Base-by-base conservation (phyloP, 2,113 vertebrate genomes). In the Speoplatyrhinus poulsoni region DNA sequence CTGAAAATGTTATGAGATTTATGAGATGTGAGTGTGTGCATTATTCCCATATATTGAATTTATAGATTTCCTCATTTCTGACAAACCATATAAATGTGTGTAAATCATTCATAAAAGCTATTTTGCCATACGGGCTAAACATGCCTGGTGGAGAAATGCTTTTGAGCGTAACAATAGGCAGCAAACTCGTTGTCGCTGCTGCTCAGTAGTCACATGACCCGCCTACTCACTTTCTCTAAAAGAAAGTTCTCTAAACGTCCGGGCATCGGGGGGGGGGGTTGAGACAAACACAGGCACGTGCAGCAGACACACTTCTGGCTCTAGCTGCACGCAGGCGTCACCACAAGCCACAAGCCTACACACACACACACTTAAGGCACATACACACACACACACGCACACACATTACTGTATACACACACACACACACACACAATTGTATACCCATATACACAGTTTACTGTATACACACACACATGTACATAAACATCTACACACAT, bases 231-330 rank as follows among this genome's bases (percentile, higher is more conserved):
- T 84, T 83, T 83, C 77, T 69, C 78, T 61, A 84, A 74, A 41
- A n/a, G n/a, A n/a, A n/a, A n/a, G n/a, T 83, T 83, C 77, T 69
- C 78, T 61, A 84, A 74, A 41, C 36, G 36, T 41, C 36, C 6
- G 36, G 36, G 36, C 4, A 1, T 41, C 4, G 36, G 36, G 36
- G 1, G 3, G 3, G 7, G 19, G 19, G 46, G 10, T 10, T 0
- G 16, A 49, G 62, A 90, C 87, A 92, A 93, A 91, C 84, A 90
- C 90, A 89, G 89, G 82, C 90, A 85, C 87, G 92, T 79, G 79
- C 80, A 90, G 86, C 3, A 41, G 82, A 80, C 84, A 85, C 89
- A 80, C 88, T 91, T 87, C 83, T 66, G 73, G 62, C 82, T 79
- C 86, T 91, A 90, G 88, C 88, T 79, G 78, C 81, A 84, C 77